Evolutionary conservation across 2,797 vertebrate species (phyloP).

Genomic region (Sebastes minor): DNA sequence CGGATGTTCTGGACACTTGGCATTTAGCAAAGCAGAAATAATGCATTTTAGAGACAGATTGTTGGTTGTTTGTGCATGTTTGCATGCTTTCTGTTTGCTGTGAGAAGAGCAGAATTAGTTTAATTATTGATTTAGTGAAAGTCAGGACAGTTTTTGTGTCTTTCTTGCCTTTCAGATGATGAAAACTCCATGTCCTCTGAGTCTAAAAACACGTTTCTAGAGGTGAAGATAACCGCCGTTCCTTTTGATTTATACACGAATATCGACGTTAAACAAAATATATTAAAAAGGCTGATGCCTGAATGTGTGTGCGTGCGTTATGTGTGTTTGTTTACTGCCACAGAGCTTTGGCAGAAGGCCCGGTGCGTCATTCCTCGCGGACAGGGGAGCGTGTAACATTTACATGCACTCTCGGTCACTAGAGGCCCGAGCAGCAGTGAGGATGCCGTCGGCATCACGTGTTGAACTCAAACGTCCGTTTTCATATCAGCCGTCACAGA

Average conservation of each 20-base stretch:
- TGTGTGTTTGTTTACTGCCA: conserved; percentile 9
- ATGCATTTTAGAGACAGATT: background rate
- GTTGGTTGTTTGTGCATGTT: background rate
- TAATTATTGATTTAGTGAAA: conserved; percentile 17
- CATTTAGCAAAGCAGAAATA: conserved; percentile 9
- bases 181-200: background rate
- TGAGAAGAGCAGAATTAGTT: background rate
- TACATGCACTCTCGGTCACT: conserved; percentile 51
- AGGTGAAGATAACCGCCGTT: background rate
- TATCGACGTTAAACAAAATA: background rate
- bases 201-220: background rate
- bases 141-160: background rate
- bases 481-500: conserved; percentile 37
- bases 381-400: conserved; percentile 39
- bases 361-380: conserved; percentile 16
- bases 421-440: conserved; percentile 25
- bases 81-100: background rate
- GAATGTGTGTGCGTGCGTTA: background rate
- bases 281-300: background rate
- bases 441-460: background rate
- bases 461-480: conserved; percentile 57
- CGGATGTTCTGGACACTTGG: background rate
- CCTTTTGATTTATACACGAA: background rate
- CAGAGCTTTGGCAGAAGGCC: conserved; percentile 41
- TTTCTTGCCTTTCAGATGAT: background rate